Evolutionary conservation across 2,888 invertebrate genomes (phyloP).

Genomic region (Listrodromus nycthemerus): DNA sequence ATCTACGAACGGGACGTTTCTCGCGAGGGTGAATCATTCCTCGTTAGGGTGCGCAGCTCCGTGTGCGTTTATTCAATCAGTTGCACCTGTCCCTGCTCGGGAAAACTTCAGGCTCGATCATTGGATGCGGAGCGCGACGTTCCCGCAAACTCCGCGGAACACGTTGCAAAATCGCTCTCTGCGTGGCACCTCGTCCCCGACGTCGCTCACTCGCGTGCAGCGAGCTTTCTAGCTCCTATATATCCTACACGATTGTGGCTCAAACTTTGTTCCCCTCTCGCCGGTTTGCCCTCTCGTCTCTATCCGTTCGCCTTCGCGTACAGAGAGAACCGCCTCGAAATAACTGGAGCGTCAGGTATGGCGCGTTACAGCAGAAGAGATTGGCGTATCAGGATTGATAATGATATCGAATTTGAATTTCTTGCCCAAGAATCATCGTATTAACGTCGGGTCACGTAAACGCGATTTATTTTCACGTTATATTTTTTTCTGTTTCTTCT

Average conservation of each 20-base stretch:
- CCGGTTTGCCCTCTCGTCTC: slow-evolving; percentile 47
- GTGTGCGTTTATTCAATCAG: slow-evolving; percentile 61
- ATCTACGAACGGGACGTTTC: slow-evolving; percentile 45
- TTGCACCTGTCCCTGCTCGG: slow-evolving; percentile 32
- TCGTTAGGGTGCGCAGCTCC: slow-evolving; percentile 54
- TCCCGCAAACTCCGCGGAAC: slow-evolving; percentile 31
- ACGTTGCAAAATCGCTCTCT: slow-evolving; percentile 22
- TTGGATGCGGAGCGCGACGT: slow-evolving; percentile 37
- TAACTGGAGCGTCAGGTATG: slow-evolving; percentile 56
- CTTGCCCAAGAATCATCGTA: background rate
- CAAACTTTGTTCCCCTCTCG: slow-evolving; percentile 61
- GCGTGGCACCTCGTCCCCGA: slow-evolving; percentile 47
- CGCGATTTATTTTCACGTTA: background rate
- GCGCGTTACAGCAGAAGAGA: slow-evolving; percentile 48
- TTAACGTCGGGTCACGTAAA: slow-evolving; percentile 2
- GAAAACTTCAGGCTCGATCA: slow-evolving; percentile 62
- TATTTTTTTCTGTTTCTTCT: background rate
- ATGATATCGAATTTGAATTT: slow-evolving; percentile 34
- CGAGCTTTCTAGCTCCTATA: slow-evolving; percentile 48
- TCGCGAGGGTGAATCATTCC: slow-evolving; percentile 27
- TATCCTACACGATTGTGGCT: slow-evolving; percentile 57
- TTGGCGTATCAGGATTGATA: slow-evolving; percentile 62
- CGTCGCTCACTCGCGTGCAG: slow-evolving; percentile 62
- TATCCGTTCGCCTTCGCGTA: slow-evolving; percentile 28
- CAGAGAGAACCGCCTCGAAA: slow-evolving; percentile 50